Percentiles rank a stretch among this genome's conserved stretches.
phyloP scores from a whole-genome alignment of 2,797 vertebrate species.

The Acropternis orthonyx region DNA sequence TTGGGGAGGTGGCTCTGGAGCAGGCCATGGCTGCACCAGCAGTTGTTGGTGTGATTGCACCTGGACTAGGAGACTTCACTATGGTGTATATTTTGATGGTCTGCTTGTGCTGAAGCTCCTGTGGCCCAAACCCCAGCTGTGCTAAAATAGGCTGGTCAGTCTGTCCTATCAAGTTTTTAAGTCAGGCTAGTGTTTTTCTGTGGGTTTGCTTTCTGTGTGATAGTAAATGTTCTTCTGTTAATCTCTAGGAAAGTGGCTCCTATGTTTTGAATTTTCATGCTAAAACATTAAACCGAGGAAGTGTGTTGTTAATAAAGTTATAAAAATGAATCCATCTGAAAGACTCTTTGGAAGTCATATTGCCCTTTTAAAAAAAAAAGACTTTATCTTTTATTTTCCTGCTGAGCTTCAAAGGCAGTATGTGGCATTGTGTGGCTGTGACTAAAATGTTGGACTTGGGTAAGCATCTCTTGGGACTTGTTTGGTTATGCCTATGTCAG shows the following conservation, averaged over 20 bases:
- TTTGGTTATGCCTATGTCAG: not conserved
- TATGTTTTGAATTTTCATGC: not conserved
- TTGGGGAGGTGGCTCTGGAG: not conserved
- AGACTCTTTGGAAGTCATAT: not conserved
- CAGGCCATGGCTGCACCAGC: not conserved
- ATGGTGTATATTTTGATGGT: not conserved
- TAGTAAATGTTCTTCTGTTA: not conserved
- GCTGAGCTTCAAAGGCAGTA: not conserved
- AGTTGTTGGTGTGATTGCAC: not conserved
- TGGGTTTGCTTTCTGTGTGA: not conserved
- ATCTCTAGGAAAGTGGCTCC: not conserved
- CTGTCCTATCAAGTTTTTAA: not conserved
- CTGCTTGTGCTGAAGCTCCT: not conserved
- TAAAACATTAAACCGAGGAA: not conserved
- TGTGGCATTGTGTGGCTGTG: not conserved
- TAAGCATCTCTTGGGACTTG: not conserved
- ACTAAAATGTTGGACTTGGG: not conserved
- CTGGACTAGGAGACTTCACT: not conserved
- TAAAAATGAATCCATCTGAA: not conserved
- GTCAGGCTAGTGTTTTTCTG: not conserved
- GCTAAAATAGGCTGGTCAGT: not conserved
- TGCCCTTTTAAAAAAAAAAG: not conserved
- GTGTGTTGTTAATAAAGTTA: not conserved
- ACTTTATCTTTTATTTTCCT: not conserved
- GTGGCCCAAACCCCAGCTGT: not conserved